A percentile compares a stretch with the other conserved stretches of the same genome.
Evolutionary conservation across 2,797 vertebrate genomes (phyloP).

Genomic region (Rhynchotus rufescens): DNA sequence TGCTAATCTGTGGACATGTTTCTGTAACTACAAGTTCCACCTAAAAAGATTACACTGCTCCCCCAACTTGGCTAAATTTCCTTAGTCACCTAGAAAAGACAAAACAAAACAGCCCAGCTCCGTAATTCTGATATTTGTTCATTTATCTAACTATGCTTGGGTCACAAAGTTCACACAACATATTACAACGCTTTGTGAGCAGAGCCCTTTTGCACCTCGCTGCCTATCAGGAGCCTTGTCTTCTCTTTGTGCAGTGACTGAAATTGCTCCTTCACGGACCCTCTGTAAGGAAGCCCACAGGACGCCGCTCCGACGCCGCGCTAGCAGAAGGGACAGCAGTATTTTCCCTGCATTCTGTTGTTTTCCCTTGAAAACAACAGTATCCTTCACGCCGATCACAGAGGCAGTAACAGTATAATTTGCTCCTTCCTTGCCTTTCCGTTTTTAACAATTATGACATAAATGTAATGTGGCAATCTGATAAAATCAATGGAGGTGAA

Average conservation of each 20-base stretch:
- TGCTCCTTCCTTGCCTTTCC: neutral
- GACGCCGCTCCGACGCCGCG: neutral
- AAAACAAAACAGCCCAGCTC: neutral
- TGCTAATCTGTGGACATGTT: neutral
- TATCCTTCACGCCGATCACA: neutral
- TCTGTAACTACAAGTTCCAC: neutral
- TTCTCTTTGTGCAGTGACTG: neutral
- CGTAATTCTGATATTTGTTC: neutral
- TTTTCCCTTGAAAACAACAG: neutral
- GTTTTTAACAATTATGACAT: neutral
- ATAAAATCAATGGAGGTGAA: conserved; percentile 61
- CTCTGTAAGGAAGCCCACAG: neutral
- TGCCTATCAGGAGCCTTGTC: neutral
- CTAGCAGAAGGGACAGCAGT: neutral
- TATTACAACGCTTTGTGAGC: neutral
- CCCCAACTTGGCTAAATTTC: neutral
- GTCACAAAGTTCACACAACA: neutral
- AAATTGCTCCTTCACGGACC: neutral
- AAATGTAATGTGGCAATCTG: neutral
- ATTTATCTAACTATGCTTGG: neutral
- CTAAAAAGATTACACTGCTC: neutral
- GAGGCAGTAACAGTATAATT: neutral
- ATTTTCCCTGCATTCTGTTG: neutral
- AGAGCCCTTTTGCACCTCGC: neutral
- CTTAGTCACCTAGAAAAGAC: neutral